Evolutionary conservation across 2,113 vertebrate genomes (phyloP), one percentile per base, ranked within the genome.

Genomic region (Pituophis catenifer): DNA sequence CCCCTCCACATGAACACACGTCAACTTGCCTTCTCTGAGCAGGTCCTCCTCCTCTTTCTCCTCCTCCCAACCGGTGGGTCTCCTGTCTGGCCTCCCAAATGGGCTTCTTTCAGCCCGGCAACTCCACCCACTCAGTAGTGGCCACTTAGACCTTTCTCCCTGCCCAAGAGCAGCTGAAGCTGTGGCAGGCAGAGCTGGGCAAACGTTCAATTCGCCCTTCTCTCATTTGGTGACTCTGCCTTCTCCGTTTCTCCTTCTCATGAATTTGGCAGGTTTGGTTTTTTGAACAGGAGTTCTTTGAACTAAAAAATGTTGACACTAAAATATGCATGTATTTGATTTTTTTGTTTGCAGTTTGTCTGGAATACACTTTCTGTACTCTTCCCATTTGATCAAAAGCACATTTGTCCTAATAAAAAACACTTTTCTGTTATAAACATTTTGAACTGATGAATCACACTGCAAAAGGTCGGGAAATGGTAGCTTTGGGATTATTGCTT

Each of bases 21-120:
- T 24, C 0, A 13, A 52, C 62, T 92, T 70, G 91, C 88, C 94
- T 95, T 6, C 54, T 92, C 70, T 94, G 86, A 93, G 26, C 29
- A 70, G 65, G 29, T 33, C 65, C 62, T 11, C 62, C 26, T 29
- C 59, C 62, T 12, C 62, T 11, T 29, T 24, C 26, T 75, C 65
- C 59, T 21, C 58, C 23, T 7, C 58, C 13, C 15, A 19, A 2
- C 15, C 0, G 15, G 70, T 33, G n/a, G n/a, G 6, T 17, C 70
- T 75, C 70, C n/a, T 19, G n/a, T 33, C n/a, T 33, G 15, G n/a
- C 15, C n/a, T 8, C n/a, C 70, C 15, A 38, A 33, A 75, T 33
- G n/a, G 6, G 7, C n/a, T 19, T 75, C n/a, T 75, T 75, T 75
- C n/a, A 17, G 70, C 70, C 70, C 3, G 7, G n/a, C n/a, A 75